Base-by-base conservation (phyloP, 2,113 vertebrate genomes). In the Stomatorhinus ivindoensis region DNA sequence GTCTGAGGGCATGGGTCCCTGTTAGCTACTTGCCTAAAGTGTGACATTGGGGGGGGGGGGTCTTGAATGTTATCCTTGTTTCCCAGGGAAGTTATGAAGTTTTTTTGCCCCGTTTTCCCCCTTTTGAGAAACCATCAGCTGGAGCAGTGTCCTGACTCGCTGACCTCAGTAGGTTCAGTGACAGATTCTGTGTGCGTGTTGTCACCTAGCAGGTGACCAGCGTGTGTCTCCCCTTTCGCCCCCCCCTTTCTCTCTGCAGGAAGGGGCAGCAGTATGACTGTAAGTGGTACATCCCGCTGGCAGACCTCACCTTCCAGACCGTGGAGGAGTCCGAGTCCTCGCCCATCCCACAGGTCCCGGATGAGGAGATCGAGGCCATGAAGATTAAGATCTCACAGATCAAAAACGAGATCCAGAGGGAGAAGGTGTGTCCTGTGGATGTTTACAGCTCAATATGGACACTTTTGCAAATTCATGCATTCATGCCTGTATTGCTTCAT, bases 351-450 rank as follows among this genome's bases (percentile, higher is more conserved):
- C 94, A 97, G 91, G 96, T 98, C 87, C 97, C 96, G 4, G 98
- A 98, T 0, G 97, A 99, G 93, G 98, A 99, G 83, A 95, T 98
- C n/a, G 98, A 99, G 10, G 95, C 97, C 80, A 95, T 99, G 95
- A 99, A 99, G 94, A 97, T 98, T 89, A 98, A 97, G 94, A 98
- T 99, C 92, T 98, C 98, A 50, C 98, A 98, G 92, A 96, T 99
- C 92, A 99, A 98, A 95, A 99, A 95, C 0, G 97, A 99, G 50
- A 97, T 99, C 84, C 97, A 98, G 91, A 95, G 97, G 90, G 98
- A 99, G 88, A 99, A 98, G 96, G 98, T 98, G 92, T 88, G 19
- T 15, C 51, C 13, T 84, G 82, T 24, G 42, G 39, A 21, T 7
- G 44, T 21, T 21, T 84, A 24, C 13, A 84, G 21, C 3, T 13